Evolutionary conservation across 2,888 invertebrate species (phyloP).

Genomic region (Muschampia plurimacula): DNA sequence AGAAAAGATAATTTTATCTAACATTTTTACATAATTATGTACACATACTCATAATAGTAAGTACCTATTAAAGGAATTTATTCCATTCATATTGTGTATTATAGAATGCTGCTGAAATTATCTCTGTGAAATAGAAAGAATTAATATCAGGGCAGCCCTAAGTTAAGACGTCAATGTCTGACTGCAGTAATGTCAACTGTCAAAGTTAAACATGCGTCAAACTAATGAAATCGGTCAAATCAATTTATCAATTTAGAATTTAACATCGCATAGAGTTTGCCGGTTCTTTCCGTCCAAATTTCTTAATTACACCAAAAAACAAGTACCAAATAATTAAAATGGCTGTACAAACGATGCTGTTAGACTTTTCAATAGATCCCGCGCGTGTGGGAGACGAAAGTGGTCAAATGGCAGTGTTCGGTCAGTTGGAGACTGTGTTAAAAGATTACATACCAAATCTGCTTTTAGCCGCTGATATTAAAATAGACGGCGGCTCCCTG

Average conservation of each 20-base stretch:
- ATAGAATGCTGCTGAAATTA: too few species aligned
- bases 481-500: conserved; percentile 89
- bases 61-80: too few species aligned
- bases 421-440: conserved; percentile 89
- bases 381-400: conserved; percentile 88
- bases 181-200: not conserved
- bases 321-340: conserved; percentile 69
- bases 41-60: too few species aligned
- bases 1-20: too few species aligned
- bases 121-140: too few species aligned
- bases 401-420: conserved; percentile 88
- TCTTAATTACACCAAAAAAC: conserved; percentile 49
- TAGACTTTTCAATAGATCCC: conserved; percentile 92
- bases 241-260: conserved; percentile 31
- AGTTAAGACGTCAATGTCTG: not conserved
- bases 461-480: conserved; percentile 88
- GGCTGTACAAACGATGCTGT: conserved; percentile 92
- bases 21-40: too few species aligned
- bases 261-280: conserved; percentile 48
- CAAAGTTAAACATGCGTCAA: conserved; percentile 4
- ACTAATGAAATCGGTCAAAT: conserved; percentile 7
- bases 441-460: conserved; percentile 90
- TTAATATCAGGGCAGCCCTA: too few species aligned
- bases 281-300: conserved; percentile 62
- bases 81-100: too few species aligned